Percentiles rank a stretch among this genome's conserved stretches.
Conservation (phyloP, 2,888 invertebrate genomes). For the Perithous albicinctus region DNA sequence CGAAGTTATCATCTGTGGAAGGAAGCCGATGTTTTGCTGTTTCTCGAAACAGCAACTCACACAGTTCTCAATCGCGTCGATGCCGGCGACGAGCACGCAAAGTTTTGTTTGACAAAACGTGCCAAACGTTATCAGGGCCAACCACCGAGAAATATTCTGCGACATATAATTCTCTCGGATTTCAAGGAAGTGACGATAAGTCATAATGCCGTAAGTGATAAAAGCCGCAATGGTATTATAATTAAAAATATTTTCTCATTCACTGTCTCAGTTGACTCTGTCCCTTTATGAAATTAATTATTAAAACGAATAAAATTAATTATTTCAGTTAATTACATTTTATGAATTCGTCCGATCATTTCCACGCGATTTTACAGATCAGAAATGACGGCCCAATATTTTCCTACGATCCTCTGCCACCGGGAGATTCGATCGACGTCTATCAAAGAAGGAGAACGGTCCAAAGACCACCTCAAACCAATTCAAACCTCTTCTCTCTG, state of each 20-base stretch:
- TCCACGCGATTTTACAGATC: constrained; percentile 82
- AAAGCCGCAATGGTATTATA: too few relatives aligned
- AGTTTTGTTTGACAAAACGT: constrained; percentile 88
- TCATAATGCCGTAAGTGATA: constrained; percentile 87
- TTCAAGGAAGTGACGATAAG: constrained; percentile 88
- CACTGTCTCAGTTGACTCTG: too few relatives aligned
- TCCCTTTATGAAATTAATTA: not conserved
- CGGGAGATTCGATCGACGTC: constrained; percentile 90
- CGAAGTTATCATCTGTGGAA: constrained; percentile 93
- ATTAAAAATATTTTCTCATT: too few relatives aligned
- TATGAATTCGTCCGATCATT: not conserved
- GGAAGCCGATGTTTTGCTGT: constrained; percentile 89
- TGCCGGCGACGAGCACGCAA: constrained; percentile 86
- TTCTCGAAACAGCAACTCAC: constrained; percentile 91
- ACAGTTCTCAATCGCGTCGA: constrained; percentile 88
- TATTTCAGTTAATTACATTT: constrained; percentile 76
- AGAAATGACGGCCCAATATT: constrained; percentile 87
- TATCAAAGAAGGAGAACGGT: constrained; percentile 87
- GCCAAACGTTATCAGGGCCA: constrained; percentile 87
- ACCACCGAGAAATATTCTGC: constrained; percentile 88
- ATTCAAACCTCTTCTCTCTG: constrained; percentile 81
- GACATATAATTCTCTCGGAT: constrained; percentile 91
- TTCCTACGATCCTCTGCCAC: constrained; percentile 93
- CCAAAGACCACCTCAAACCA: constrained; percentile 71
- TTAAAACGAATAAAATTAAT: constrained; percentile 20